Evolutionary conservation across 2,888 invertebrate genomes (phyloP).

Genomic region (Ornithoptera priamus): DNA sequence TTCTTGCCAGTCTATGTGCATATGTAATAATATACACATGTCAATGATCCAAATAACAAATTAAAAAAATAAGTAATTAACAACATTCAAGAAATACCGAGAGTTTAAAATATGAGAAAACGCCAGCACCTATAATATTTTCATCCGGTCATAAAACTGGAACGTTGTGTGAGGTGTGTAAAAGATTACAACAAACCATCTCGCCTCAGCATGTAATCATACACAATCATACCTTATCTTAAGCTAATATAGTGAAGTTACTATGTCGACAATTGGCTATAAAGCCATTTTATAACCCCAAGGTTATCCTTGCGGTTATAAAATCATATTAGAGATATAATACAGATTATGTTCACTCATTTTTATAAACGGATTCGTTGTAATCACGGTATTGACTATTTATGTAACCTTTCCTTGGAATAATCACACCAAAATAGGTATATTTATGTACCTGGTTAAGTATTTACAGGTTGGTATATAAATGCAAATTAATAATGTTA

Average conservation of each 20-base stretch:
- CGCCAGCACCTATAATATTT: background rate
- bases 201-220: constrained; percentile 26
- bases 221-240: constrained; percentile 58
- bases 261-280: constrained; percentile 25
- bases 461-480: too few species aligned
- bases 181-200: constrained; percentile 19
- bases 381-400: constrained; percentile 5
- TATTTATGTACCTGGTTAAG: too few species aligned
- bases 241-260: constrained; percentile 50
- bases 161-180: constrained; percentile 16
- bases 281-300: background rate
- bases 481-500: too few species aligned
- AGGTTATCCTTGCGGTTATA: background rate
- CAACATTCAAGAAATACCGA: too few species aligned
- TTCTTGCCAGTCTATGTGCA: too few species aligned
- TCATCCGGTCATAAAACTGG: constrained; percentile 7
- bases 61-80: too few species aligned
- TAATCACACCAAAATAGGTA: too few species aligned
- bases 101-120: too few species aligned
- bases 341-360: background rate
- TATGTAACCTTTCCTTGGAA: background rate
- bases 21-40: too few species aligned
- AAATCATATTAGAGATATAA: constrained; percentile 13
- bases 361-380: constrained; percentile 2
- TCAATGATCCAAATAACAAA: too few species aligned